These are phyloP conservation scores for Heliconius ethilla DNA, from an alignment of 2,888 invertebrate genomes.

Conservation along the genomic window DNA sequence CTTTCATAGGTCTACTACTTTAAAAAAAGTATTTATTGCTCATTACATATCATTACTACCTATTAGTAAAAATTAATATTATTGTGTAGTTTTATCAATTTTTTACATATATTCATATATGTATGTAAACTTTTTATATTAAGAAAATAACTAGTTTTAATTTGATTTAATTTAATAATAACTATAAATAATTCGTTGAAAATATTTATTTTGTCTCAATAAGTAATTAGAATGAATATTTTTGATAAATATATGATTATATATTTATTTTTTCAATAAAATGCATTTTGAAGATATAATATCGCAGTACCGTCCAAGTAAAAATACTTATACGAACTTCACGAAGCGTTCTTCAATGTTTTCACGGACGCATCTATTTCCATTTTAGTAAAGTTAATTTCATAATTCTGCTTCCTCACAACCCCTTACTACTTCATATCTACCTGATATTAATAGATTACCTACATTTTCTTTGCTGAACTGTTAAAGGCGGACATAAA, in stretches of 20 bases:
- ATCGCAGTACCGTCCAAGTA: background rate
- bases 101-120: background rate
- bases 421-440: background rate
- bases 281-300: background rate
- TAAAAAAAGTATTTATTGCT: too few relatives aligned
- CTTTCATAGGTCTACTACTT: background rate
- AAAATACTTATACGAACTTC: background rate
- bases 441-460: background rate
- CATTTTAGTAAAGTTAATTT: conserved; percentile 12
- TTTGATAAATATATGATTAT: background rate
- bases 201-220: background rate
- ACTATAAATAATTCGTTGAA: background rate
- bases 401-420: background rate
- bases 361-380: background rate
- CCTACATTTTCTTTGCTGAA: background rate
- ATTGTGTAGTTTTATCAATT: background rate
- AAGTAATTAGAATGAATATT: too few relatives aligned
- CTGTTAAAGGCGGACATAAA: background rate
- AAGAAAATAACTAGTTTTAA: background rate
- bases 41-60: too few relatives aligned
- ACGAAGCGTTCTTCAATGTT: background rate
- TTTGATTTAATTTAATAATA: too few relatives aligned
- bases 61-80: too few relatives aligned
- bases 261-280: background rate
- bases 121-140: background rate